phyloP scores from a whole-genome alignment of 2,797 vertebrate species.

The Capromys pilorides region DNA sequence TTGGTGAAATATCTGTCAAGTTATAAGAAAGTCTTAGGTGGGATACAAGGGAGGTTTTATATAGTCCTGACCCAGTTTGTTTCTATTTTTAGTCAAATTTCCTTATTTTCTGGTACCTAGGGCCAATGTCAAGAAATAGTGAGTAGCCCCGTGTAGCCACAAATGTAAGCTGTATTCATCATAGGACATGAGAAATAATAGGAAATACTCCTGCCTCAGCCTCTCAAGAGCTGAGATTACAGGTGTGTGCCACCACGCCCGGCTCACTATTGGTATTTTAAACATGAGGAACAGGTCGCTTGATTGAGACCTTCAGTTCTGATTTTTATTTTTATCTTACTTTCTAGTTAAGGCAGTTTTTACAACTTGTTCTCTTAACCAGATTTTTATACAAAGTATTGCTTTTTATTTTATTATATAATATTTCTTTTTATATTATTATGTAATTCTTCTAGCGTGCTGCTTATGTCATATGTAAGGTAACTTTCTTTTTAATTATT shows the following conservation, averaged over 20 bases:
- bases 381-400: constrained; percentile 17
- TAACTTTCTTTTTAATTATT: background rate
- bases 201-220: too few relatives aligned
- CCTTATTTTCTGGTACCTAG: constrained; percentile 27
- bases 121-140: constrained; percentile 11
- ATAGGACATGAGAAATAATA: background rate
- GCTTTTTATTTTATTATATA: constrained; percentile 29
- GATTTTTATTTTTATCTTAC: constrained; percentile 30
- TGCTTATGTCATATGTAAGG: background rate
- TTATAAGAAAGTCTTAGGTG: constrained; percentile 10
- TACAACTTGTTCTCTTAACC: background rate
- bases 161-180: background rate
- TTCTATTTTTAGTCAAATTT: constrained; percentile 43
- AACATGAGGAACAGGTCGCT: background rate
- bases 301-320: constrained; percentile 27
- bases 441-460: constrained; percentile 20
- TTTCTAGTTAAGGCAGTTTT: constrained; percentile 48
- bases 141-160: background rate
- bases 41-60: background rate
- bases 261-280: constrained; percentile 51
- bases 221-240: too few relatives aligned
- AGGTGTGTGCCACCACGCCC: too few relatives aligned
- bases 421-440: constrained; percentile 35
- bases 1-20: constrained; percentile 38
- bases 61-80: constrained; percentile 40